These are phyloP conservation scores for Rhimphoctona megacephalus DNA, from an alignment of 2,888 invertebrate species.

Conservation along the genomic window DNA sequence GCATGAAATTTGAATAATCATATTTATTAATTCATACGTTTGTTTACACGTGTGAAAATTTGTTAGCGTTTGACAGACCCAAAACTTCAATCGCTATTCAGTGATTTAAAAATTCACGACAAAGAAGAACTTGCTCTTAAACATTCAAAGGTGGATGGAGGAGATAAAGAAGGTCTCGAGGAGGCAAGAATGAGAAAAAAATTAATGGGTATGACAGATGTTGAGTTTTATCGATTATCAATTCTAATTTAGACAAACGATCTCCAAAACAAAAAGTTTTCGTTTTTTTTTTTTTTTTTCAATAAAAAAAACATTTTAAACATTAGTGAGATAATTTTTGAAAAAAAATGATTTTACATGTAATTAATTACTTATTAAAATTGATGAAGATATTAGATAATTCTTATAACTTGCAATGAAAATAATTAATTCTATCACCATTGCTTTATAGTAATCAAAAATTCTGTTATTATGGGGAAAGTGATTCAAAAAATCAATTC, in stretches of 20 bases:
- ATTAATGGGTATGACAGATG: constrained; percentile 87
- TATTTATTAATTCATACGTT: constrained; percentile 19
- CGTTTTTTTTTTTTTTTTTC: neutral
- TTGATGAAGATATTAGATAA: neutral
- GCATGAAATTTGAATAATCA: neutral
- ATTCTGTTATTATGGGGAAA: neutral
- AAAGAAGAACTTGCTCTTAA: constrained; percentile 96
- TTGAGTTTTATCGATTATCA: neutral
- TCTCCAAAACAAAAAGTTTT: neutral
- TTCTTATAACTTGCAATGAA: neutral
- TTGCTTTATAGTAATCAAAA: neutral
- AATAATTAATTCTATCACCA: neutral
- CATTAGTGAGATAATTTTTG: neutral
- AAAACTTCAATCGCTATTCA: constrained; percentile 94
- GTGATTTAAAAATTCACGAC: constrained; percentile 96
- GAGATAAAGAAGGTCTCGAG: constrained; percentile 94
- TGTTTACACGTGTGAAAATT: neutral
- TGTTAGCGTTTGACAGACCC: constrained; percentile 92
- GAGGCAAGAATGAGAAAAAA: constrained; percentile 93
- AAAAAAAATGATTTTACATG: neutral
- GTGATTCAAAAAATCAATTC: neutral
- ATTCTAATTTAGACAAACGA: neutral
- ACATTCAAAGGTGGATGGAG: constrained; percentile 92
- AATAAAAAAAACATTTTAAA: neutral
- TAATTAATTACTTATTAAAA: neutral